Base-by-base conservation (phyloP, 2,888 invertebrate genomes). In the Mesorhabditis sp. region DNA sequence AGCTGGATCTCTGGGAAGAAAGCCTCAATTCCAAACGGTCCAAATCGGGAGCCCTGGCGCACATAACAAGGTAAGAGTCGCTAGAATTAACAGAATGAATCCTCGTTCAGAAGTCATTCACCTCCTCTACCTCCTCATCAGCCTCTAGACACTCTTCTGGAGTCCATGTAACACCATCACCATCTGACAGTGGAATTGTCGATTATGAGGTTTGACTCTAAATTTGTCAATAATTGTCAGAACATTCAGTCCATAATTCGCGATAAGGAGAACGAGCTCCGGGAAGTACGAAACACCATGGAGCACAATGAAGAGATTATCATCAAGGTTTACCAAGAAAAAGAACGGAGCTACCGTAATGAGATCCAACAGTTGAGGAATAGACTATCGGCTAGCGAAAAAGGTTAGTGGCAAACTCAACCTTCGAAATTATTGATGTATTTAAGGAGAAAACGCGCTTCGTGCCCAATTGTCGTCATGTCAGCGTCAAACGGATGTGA, bases 151-250 rank as follows among this genome's bases (percentile, higher is more conserved):
- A 50, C 43, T 76, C 80, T 0, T 78, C 79, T 45, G 77, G 76
- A 15, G 74, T 80, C 41, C 83, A 83, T 73, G 78, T 83, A 45
- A 83, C 83, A 6, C 83, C 83, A 5, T 83, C 82, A n/a, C 83
- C 83, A 5, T 76, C 76, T 61, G 83, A 83, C 71, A 80, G 80
- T n/a, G 83, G 83, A 67, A 83, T 83, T 64, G 80, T 83, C 62
- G 83, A 83, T 68, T 84, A 78, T 71, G 83, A 83, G 75, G 81
- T 10, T 15, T 41, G 50, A 43, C 7, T 43, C 13, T 43, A 43
- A 43, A 2, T 43, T 13, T 28, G 15, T 2, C 10, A 45, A 1
- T 45, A 45, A 6, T 28, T 66, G n/a, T 15, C 5, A 64, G n/a
- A n/a, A 15, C 4, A 6, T 45, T 61, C 65, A 82, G 79, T 76